Conservation (phyloP, 2,888 invertebrate species). For the Hoplodrina ambigua region DNA sequence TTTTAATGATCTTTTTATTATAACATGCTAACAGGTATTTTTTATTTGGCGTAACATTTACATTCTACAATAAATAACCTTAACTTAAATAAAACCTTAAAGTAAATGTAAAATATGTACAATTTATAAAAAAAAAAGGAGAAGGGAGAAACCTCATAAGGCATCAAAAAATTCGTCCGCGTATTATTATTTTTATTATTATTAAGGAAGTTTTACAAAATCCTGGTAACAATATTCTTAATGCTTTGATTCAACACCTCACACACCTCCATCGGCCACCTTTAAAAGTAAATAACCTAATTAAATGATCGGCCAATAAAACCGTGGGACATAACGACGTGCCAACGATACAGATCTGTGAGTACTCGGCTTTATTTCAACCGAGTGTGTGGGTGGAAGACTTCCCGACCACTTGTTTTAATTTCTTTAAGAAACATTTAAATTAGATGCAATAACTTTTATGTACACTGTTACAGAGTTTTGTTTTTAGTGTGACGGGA, state of each 20-base stretch:
- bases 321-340: constrained; percentile 36
- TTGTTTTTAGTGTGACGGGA: not conserved
- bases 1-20: no score
- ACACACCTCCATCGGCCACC: constrained; percentile 3
- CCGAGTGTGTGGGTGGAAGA: constrained; percentile 32
- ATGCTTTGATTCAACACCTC: constrained; percentile 1
- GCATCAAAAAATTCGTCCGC: no score
- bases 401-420: constrained; percentile 50
- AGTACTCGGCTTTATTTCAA: constrained; percentile 33
- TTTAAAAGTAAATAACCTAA: constrained; percentile 46
- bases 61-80: no score
- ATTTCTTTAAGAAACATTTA: constrained; percentile 61
- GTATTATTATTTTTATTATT: no score
- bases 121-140: no score
- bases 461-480: constrained; percentile 26
- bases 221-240: no score
- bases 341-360: constrained; percentile 40
- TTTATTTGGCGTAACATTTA: no score
- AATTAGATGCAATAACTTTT: constrained; percentile 60
- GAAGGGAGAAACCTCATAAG: no score
- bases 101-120: no score
- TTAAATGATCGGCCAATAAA: constrained; percentile 52
- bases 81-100: no score
- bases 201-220: no score
- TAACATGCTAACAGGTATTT: no score